Conservation (phyloP, 2,113 vertebrate species). For the Ochotona princeps region DNA sequence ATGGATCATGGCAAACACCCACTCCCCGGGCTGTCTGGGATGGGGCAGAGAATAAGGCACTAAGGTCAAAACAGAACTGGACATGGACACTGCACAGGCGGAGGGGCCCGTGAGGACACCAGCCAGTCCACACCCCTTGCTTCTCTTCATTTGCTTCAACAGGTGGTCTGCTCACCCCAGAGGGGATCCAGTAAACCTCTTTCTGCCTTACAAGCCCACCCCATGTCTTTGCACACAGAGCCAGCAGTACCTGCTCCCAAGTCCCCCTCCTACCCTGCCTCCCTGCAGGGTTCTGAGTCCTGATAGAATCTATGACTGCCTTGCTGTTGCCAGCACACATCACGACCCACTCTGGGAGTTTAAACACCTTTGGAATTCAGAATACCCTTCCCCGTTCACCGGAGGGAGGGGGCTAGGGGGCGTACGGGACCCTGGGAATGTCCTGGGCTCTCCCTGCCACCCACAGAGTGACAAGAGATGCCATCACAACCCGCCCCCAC, state of each 20-base stretch:
- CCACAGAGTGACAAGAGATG: not conserved
- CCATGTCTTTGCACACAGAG: not conserved
- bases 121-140: not conserved
- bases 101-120: not conserved
- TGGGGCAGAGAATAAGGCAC: not conserved
- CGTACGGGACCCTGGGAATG: not conserved
- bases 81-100: fast-evolving
- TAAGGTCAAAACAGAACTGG: no score
- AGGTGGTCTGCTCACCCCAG: conserved; percentile 51
- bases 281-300: not conserved
- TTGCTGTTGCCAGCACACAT: not conserved
- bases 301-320: not conserved
- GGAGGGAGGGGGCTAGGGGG: not conserved
- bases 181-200: not conserved
- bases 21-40: not conserved
- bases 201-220: not conserved
- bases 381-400: not conserved
- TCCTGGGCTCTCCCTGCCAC: not conserved
- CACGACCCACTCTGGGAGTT: not conserved
- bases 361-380: not conserved
- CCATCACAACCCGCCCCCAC: not conserved
- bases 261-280: not conserved
- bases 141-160: conserved; percentile 60
- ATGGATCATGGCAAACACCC: not conserved
- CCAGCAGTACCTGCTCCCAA: no score